A percentile compares a stretch with the other conserved stretches of the same genome.
Conservation (phyloP, 2,797 vertebrate species). For the Acanthurus leucopareius region DNA sequence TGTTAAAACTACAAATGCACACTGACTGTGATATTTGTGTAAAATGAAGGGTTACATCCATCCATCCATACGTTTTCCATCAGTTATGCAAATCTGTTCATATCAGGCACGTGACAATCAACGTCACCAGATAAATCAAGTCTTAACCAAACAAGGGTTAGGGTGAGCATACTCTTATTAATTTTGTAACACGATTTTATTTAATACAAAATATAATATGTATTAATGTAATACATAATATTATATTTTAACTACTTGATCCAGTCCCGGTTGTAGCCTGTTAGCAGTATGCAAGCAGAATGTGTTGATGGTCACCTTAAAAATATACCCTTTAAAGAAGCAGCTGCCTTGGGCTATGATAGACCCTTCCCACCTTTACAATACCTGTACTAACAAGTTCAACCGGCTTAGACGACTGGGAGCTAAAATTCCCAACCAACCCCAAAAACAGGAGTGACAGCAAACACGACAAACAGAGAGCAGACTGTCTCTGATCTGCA, state of each 20-base stretch:
- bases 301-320: constrained; percentile 2
- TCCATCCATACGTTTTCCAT: not conserved
- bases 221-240: no score
- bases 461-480: constrained; percentile 11
- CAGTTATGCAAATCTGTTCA: not conserved
- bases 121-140: not conserved
- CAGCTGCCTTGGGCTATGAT: constrained; percentile 6
- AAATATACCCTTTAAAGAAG: not conserved
- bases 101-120: not conserved
- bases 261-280: not conserved
- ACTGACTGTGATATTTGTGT: not conserved
- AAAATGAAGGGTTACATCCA: not conserved
- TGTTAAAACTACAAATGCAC: not conserved
- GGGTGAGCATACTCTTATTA: no score
- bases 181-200: no score
- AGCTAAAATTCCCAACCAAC: constrained; percentile 13
- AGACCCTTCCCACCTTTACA: constrained; percentile 12
- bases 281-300: not conserved
- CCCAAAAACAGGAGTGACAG: constrained; percentile 23
- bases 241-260: not conserved
- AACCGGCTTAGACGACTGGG: constrained; percentile 41
- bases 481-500: constrained; percentile 23
- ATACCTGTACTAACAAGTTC: constrained; percentile 67
- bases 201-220: no score
- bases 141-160: no score